Base-by-base conservation (phyloP, 2,113 vertebrate genomes). In the Nycticebus coucang region DNA sequence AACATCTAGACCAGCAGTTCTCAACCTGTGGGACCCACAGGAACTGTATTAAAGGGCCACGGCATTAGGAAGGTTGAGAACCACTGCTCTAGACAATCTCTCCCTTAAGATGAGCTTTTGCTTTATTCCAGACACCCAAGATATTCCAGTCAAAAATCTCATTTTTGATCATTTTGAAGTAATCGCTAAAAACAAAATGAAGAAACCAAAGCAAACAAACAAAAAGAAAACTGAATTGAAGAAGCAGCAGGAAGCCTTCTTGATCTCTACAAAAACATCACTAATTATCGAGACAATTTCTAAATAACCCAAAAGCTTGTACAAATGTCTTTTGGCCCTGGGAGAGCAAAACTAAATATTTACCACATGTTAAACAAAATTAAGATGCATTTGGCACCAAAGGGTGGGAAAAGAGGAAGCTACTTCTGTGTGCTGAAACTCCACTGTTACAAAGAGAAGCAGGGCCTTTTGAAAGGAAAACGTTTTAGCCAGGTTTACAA, bases 301-400 rank as follows among this genome's bases (percentile, higher is more conserved):
- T 94, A 95, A 97, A 89, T 78, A 97, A 96, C 94, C 97, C 77
- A 82, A 97, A 98, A 98, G 93, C 93, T 85, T 45, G 80, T 95
- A 95, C 95, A 96, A 86, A 98, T 97, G 96, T 96, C 94, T 98
- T 97, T 96, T 96, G 97, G 98, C 97, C 93, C 92, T 53, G 91
- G 79, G 75, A 96, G 74, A 97, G 89, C 82, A 97, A 98, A 98
- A 97, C 96, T 95, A 98, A 98, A 98, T 98, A 98, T 98, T 98
- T 98, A 96, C 97, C 57, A 10, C 45, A 80, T 94, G 95, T 92
- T 96, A 98, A 97, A 98, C 92, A 97, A 98, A 98, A 98, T 97
- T 97, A 98, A 98, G 95, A 97, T 96, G 96, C 95, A 95, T 96
- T 96, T 97, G 74, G 91, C 79, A 97, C 88, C 66, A 93, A 98